These are phyloP conservation scores for Leptopilina boulardi DNA, from an alignment of 1,140 invertebrate species.

Conservation along the genomic window DNA sequence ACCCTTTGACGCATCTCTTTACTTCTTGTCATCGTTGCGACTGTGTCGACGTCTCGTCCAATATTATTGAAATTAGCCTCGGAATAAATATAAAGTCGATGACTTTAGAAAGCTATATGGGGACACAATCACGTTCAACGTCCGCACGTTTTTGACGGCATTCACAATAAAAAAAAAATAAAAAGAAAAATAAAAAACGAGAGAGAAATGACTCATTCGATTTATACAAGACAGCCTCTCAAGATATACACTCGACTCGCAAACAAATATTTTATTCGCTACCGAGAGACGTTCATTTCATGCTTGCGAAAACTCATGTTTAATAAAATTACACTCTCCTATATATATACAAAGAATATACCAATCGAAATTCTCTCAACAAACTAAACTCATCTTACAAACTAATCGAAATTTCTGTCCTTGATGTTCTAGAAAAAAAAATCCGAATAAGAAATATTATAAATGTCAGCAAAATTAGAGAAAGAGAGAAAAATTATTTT, in stretches of 20 bases:
- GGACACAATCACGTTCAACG: constrained; percentile 9
- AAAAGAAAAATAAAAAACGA: background rate
- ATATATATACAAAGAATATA: background rate
- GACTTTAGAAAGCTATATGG: constrained; percentile 18
- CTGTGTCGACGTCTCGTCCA: constrained; percentile 49
- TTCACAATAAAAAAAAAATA: background rate
- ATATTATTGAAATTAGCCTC: constrained; percentile 62
- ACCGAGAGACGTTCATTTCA: constrained; percentile 23
- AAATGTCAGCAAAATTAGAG: too few species aligned
- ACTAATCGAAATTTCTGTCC: too few species aligned
- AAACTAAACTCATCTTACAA: background rate
- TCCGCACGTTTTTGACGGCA: background rate
- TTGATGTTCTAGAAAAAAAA: too few species aligned
- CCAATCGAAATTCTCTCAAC: background rate
- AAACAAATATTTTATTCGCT: constrained; percentile 33
- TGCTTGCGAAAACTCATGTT: constrained; percentile 33
- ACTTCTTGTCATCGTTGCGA: constrained; percentile 34
- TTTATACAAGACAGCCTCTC: constrained; percentile 27
- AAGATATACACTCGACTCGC: background rate
- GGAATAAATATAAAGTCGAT: constrained; percentile 41
- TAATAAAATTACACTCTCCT: constrained; percentile 29
- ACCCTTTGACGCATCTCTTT: constrained; percentile 32
- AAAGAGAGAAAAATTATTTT: too few species aligned
- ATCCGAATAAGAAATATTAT: too few species aligned
- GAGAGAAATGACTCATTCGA: constrained; percentile 1